A percentile compares a stretch with the other conserved stretches of the same genome.
Conservation (phyloP, 2,797 vertebrate genomes). For the Neosilurus mollespiculum region DNA sequence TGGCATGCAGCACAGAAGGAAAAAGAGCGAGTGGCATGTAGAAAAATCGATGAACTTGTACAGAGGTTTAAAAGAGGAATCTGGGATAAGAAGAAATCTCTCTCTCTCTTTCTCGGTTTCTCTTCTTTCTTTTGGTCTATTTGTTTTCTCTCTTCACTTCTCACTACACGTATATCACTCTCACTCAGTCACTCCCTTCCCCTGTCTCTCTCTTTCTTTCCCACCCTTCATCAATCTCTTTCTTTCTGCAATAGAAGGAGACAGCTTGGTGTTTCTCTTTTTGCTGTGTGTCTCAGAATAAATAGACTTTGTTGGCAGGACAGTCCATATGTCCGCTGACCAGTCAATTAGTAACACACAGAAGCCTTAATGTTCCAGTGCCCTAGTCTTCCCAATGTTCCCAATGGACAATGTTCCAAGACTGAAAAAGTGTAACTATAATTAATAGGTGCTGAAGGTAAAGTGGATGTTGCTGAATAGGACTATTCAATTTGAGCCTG, state of each 20-base stretch:
- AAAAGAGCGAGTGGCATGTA: slow-evolving; percentile 18
- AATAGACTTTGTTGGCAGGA: slow-evolving; percentile 57
- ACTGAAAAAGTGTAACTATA: not conserved
- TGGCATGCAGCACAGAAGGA: not conserved
- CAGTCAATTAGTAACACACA: not conserved
- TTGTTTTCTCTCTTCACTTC: not conserved
- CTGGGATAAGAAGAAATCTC: not conserved
- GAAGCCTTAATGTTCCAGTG: not conserved
- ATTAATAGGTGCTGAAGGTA: no score
- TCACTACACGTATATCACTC: not conserved
- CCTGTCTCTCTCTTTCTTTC: not conserved
- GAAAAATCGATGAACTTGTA: slow-evolving; percentile 29
- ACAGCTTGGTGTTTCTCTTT: not conserved
- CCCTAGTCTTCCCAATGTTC: not conserved
- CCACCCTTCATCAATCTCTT: not conserved
- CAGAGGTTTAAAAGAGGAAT: not conserved
- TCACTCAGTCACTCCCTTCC: not conserved
- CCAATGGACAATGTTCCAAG: no score
- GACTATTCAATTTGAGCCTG: no score
- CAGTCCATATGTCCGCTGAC: slow-evolving; percentile 46
- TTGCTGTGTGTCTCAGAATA: slow-evolving; percentile 53
- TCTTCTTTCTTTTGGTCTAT: no score
- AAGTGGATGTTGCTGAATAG: no score
- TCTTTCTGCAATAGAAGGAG: not conserved
- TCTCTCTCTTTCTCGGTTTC: not conserved